phyloP scores from a whole-genome alignment of 2,797 vertebrate genomes.

The Heteromormyrus szaboi region DNA sequence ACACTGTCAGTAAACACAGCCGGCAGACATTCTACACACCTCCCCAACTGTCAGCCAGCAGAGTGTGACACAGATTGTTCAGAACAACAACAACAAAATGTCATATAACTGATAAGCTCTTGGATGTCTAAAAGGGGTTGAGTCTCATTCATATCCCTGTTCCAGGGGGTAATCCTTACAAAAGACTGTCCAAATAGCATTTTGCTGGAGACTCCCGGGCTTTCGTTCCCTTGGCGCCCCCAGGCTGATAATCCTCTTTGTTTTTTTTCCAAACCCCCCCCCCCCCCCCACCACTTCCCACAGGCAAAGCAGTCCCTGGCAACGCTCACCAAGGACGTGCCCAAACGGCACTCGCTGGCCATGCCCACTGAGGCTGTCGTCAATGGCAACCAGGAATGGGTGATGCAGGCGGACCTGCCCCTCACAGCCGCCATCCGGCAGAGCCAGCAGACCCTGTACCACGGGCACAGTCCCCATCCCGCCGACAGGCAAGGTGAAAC shows the following conservation, averaged over 20 bases:
- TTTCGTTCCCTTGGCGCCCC: background rate
- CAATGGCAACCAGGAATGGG: constrained; percentile 98
- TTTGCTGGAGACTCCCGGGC: background rate
- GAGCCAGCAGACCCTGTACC: constrained; percentile 95
- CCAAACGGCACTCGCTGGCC: constrained; percentile 92
- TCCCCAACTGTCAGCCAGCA: background rate
- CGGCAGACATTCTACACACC: constrained; percentile 25
- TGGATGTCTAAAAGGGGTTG: background rate
- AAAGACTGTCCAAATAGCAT: background rate
- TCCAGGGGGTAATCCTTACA: background rate
- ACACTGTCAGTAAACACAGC: constrained; percentile 23
- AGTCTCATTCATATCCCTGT: background rate
- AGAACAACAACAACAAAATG: background rate
- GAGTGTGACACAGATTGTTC: background rate
- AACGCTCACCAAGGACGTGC: constrained; percentile 93
- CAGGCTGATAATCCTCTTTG: background rate
- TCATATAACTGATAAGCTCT: background rate
- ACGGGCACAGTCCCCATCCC: constrained; percentile 77
- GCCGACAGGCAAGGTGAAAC: constrained; percentile 88
- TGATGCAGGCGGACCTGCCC: constrained; percentile 93
- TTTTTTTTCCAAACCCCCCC: constrained; percentile 25
- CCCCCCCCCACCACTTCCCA: constrained; percentile 18
- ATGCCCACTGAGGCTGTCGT: constrained; percentile 92
- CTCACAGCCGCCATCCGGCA: constrained; percentile 96
- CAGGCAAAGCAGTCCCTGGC: constrained; percentile 97